Evolutionary conservation across 2,888 invertebrate genomes (phyloP).

Genomic region (Apomyelois bistriatella): DNA sequence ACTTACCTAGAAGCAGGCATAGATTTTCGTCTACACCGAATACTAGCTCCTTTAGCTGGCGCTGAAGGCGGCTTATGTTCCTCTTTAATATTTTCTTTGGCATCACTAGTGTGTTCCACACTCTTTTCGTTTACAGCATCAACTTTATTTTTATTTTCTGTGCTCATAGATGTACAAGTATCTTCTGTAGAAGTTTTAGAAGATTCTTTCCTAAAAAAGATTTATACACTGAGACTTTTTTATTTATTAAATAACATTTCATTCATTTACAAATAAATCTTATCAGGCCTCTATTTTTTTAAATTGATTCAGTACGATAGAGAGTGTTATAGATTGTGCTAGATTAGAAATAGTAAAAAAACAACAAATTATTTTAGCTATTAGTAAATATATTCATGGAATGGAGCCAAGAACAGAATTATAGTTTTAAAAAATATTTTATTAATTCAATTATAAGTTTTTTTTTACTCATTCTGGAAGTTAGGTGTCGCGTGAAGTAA

Average conservation of each 20-base stretch:
- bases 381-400: too few relatives aligned
- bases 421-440: too few relatives aligned
- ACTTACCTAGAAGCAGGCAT: conserved; percentile 51
- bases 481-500: too few relatives aligned
- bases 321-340: too few relatives aligned
- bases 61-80: conserved; percentile 13
- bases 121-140: conserved; percentile 20
- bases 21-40: conserved; percentile 51
- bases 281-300: too few relatives aligned
- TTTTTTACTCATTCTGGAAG: too few relatives aligned
- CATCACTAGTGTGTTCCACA: conserved; percentile 21
- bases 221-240: background rate
- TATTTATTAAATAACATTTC: background rate
- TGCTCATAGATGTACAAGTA: conserved; percentile 21
- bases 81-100: conserved; percentile 31
- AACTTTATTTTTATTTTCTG: conserved; percentile 21
- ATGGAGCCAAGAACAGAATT: too few relatives aligned
- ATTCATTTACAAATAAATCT: too few relatives aligned
- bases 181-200: conserved; percentile 23
- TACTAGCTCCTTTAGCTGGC: conserved; percentile 22
- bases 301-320: too few relatives aligned
- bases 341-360: too few relatives aligned
- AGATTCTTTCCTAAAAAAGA: conserved; percentile 23
- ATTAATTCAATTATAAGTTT: too few relatives aligned
- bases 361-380: too few relatives aligned